phyloP scores from a whole-genome alignment of 2,888 invertebrate genomes.

The Tipula lateralis region DNA sequence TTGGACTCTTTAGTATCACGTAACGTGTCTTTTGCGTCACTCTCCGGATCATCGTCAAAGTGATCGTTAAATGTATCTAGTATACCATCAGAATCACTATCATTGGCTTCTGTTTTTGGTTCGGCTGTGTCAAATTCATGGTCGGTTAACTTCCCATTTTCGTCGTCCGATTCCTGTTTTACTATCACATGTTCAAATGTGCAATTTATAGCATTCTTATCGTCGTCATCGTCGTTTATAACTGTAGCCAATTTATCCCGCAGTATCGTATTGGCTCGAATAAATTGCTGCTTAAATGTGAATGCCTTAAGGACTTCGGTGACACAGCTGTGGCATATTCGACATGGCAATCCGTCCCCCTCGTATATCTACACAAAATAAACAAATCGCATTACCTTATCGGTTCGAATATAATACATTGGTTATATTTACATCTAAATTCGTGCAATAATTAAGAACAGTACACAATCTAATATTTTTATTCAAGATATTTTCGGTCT shows the following conservation, averaged over 20 bases:
- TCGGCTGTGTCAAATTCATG: neutral
- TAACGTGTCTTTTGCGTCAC: neutral
- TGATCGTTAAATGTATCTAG: neutral
- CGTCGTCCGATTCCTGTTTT: neutral
- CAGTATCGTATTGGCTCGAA: neutral
- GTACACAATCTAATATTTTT: slow-evolving; percentile 28
- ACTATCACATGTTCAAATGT: slow-evolving; percentile 26
- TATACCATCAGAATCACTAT: neutral
- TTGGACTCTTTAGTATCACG: neutral
- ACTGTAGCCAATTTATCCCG: neutral
- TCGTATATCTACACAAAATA: neutral
- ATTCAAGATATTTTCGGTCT: slow-evolving; percentile 6
- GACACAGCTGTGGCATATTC: slow-evolving; percentile 9
- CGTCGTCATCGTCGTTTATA: neutral
- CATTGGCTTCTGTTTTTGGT: neutral
- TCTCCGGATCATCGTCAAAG: neutral
- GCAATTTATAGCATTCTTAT: neutral
- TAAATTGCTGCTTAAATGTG: slow-evolving; percentile 25
- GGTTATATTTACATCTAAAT: neutral
- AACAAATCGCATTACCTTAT: neutral
- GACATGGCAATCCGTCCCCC: neutral
- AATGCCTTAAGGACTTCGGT: slow-evolving; percentile 2
- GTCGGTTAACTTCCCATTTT: neutral
- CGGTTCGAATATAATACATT: neutral
- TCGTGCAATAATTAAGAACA: slow-evolving; percentile 26